Base-by-base conservation (phyloP, 2,113 vertebrate genomes). In the Otocyon megalotis region DNA sequence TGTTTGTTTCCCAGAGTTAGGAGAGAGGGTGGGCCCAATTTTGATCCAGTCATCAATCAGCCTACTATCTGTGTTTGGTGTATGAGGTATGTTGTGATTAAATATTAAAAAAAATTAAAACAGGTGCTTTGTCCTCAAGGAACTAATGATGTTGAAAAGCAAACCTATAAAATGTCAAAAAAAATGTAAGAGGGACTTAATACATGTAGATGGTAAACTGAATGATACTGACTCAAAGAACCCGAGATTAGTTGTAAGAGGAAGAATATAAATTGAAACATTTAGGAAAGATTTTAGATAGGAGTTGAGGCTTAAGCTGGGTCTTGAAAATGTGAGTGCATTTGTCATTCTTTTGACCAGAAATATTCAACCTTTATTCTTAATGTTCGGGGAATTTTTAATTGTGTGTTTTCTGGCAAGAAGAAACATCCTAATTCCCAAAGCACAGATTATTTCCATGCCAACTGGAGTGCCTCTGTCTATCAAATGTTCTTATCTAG, bases 161-260 rank as follows among this genome's bases (percentile, higher is more conserved):
- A 93, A 96, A 89, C 11, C 15, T 60, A 72, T 80, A 86, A 74
- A 79, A 37, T 80, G 37, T 84, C 16, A 54, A 86, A 80, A 35
- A 62, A 32, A 14, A 9, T 54, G 26, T 86, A 30, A 92, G 82
- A 62, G 62, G 37, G 37, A 10, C 1, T 35, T 37, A 82, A 43
- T 13, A 37, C 86, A 14, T 58, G 6, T 60, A 69, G 76, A 15
- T 53, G 35, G 26, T 43, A 72, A 83, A 37, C 2, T 56, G 53
- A 79, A 90, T 43, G 62, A 90, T 30, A 26, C 15, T 20, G n/a
- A 67, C 9, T 53, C 6, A 37, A 65, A 77, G 90, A 81, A 9
- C 17, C 28, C 14, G 28, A 26, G 32, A 10, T 62, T 74, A 54
- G 74, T 56, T 65, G 2, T 43, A 17, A 50, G 3, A 96, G 24